Evolutionary conservation across 37 sponge, comb jelly and placozoan genomes (phyloP).

Genomic region (Ephydatia muelleri): DNA sequence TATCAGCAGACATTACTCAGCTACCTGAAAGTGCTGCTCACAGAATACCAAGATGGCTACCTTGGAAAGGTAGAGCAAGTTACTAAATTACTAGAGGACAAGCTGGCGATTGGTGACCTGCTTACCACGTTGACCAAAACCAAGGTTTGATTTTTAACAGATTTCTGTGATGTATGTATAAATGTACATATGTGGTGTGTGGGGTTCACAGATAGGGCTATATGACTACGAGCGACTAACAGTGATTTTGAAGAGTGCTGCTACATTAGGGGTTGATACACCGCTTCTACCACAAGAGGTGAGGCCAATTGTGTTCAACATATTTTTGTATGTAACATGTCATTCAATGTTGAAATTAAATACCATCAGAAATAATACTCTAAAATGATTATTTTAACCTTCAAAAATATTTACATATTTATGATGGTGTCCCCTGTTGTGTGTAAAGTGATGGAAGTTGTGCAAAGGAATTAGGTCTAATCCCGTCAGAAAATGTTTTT

Average conservation of each 20-base stretch:
- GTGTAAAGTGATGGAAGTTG: no score
- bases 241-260: conserved; percentile 30
- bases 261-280: neutral
- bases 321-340: neutral
- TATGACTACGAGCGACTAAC: conserved; percentile 56
- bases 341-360: no score
- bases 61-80: conserved; percentile 11
- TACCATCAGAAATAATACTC: no score
- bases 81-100: neutral
- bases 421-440: no score
- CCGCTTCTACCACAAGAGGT: neutral
- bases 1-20: conserved; percentile 11
- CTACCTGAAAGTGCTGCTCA: conserved; percentile 34
- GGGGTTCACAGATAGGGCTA: conserved; percentile 43
- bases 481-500: neutral
- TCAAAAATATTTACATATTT: no score
- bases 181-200: no score
- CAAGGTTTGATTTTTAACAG: conserved; percentile 13
- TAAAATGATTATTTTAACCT: no score
- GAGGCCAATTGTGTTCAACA: neutral
- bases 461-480: no score
- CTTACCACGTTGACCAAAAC: conserved; percentile 7
- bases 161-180: neutral
- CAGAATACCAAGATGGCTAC: conserved; percentile 42
- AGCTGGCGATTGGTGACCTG: neutral